Base-by-base conservation (phyloP, 92 coral and sea anemone genomes). In the Plumapathes pennacea region DNA sequence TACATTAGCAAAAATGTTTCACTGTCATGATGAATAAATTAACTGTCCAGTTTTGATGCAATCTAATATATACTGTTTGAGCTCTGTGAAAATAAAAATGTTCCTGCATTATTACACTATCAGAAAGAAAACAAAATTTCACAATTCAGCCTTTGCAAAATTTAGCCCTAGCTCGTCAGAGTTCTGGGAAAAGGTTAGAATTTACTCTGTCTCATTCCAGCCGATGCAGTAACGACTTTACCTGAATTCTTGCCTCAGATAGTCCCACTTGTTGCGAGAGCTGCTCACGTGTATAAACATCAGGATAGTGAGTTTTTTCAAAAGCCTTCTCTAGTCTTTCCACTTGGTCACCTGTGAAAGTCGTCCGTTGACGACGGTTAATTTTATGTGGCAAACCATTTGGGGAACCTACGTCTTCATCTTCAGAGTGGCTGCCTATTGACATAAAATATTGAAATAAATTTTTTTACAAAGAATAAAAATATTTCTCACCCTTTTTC, bases 181-280 rank as follows among this genome's bases (percentile, higher is more conserved):
- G n/a, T n/a, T n/a, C n/a, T n/a, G n/a, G n/a, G n/a, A n/a, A n/a
- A n/a, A n/a, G n/a, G n/a, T n/a, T n/a, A n/a, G n/a, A n/a, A n/a
- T n/a, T n/a, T n/a, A n/a, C n/a, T n/a, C n/a, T n/a, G n/a, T n/a
- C n/a, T n/a, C 64, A 38, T 77, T 85, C 92, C 97, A 81, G 89
- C 89, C 41, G 76, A 70, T 63, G 67, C 71, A 82, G 86, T 49
- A 82, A 86, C 64, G 85, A 77, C 83, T 81, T 48, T 86, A 94
- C 99, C 99, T 94, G 99, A 25, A 89, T 94, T 63, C 99, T 94
- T 84, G 96, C 96, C 85, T 94, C 99, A 42, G 99, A 78, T 15
- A 89, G 83, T 20, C 89, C 96, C 47, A 94, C 89, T 12, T 86
- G 81, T 18, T 94, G 90, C 1, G 96, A 94, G 5, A 94, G 68